A percentile compares a stretch with the other conserved stretches of the same genome.
Conservation (phyloP, 1,140 invertebrate species). For the Tribolium castaneum region DNA sequence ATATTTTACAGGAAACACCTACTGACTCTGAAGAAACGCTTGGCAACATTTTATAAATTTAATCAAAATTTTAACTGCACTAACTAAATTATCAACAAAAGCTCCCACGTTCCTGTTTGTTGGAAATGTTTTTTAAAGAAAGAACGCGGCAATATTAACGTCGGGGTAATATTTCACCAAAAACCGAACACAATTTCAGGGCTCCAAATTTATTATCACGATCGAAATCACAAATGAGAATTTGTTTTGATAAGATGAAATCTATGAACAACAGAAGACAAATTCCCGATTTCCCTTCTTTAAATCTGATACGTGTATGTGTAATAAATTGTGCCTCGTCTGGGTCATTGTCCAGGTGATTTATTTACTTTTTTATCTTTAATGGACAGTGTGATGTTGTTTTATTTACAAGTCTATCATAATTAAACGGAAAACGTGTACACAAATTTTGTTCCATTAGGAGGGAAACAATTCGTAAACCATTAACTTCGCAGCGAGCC, state of each 20-base stretch:
- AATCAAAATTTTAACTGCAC: neutral
- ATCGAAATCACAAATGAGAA: neutral
- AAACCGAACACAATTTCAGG: neutral
- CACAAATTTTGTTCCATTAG: slow-evolving; percentile 17
- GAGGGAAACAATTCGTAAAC: slow-evolving; percentile 19
- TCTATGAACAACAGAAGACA: neutral
- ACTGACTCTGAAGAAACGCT: neutral
- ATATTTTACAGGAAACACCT: neutral
- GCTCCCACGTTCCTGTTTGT: neutral
- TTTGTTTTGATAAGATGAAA: neutral
- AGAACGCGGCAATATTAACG: neutral
- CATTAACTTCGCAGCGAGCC: slow-evolving; percentile 9
- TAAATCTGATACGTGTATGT: too few relatives aligned
- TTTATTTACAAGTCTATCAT: neutral
- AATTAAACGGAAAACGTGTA: slow-evolving; percentile 1
- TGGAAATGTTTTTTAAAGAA: neutral
- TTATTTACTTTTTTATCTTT: too few relatives aligned
- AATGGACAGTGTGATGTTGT: too few relatives aligned
- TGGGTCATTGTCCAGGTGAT: too few relatives aligned
- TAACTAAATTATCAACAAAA: neutral
- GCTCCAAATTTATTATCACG: neutral
- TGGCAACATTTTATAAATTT: neutral
- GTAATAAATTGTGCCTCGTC: too few relatives aligned
- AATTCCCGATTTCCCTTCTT: neutral
- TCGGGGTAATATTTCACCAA: neutral